Conservation (phyloP, 2,113 vertebrate genomes). For the Paracanthobrama guichenoti region DNA sequence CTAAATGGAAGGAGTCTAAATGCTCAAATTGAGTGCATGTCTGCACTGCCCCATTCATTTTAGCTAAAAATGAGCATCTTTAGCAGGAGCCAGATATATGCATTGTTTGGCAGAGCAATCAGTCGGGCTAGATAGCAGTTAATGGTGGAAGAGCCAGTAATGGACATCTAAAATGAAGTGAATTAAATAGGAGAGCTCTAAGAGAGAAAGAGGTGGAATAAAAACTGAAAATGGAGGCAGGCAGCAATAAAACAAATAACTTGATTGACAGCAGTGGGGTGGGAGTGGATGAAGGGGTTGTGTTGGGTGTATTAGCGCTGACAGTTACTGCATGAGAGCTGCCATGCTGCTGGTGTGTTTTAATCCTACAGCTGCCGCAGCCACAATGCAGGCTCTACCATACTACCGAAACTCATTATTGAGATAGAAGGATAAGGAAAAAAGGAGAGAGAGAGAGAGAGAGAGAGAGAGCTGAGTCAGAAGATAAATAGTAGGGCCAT, state of each 20-base stretch:
- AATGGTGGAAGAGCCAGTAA: conserved; percentile 65
- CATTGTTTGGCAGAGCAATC: conserved; percentile 71
- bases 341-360: conserved; percentile 16
- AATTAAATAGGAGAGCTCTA: conserved; percentile 55
- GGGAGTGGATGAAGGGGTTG: conserved; percentile 16
- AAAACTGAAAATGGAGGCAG: conserved; percentile 44
- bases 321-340: conserved; percentile 28
- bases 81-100: conserved; percentile 70
- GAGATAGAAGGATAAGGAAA: conserved; percentile 38
- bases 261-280: conserved; percentile 27
- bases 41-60: conserved; percentile 62
- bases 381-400: conserved; percentile 31
- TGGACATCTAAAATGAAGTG: conserved; percentile 65
- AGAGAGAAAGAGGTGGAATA: conserved; percentile 47
- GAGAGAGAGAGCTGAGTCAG: conserved; percentile 68
- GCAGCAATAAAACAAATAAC: conserved; percentile 42
- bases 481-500: conserved; percentile 69
- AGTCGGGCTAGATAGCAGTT: conserved; percentile 63
- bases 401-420: conserved; percentile 45
- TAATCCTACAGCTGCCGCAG: background rate
- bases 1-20: conserved; percentile 18
- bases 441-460: background rate
- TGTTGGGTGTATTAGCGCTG: conserved; percentile 17
- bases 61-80: conserved; percentile 66
- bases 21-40: conserved; percentile 60